Evolutionary conservation across 2,888 invertebrate genomes (phyloP), one percentile per base, ranked within the genome.

Genomic region (Spisula subtruncata): DNA sequence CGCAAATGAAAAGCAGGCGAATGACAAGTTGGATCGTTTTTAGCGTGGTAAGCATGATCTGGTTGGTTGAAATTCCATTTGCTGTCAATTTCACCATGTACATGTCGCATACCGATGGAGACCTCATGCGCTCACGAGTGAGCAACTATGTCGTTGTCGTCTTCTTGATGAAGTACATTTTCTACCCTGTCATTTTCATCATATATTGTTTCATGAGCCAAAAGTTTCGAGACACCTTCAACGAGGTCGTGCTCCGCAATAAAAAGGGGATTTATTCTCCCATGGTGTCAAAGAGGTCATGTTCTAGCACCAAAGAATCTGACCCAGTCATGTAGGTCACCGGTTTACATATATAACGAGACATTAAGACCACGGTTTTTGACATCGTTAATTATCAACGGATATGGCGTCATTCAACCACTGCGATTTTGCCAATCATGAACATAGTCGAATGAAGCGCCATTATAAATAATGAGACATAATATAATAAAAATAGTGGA

Each of bases 51-150:
- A 90, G 85, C n/a, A 86, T 92, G 89, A 84, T 92, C 2, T 92
- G 92, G 90, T 10, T 92, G 46, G 90, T 92, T 0, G 92, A 92
- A 54, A 92, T 92, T 54, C 92, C 92, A 32, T 92, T 89, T 41
- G 92, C 89, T 2, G 56, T 90, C 66, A 83, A 79, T 29, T 92
- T 90, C 54, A 90, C 89, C 14, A n/a, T 60, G 4, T 84, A 90
- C 54, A 82, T 90, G 32, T 20, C 90, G 14, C 89, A 89, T 25
- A 88, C n/a, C 8, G 60, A 86, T 29, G 89, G 85, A 80, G 86
- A 89, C 79, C 80, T 92, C 81, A 90, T 90, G 90, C 85, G 90
- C 51, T 88, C 66, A 25, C 46, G 80, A 25, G 83, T 90, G 29
- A 89, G 85, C 0, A 86, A 66, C 51, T 71, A 32, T 16, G 90